These are phyloP conservation scores for Lethenteron reissneri DNA, from an alignment of 2,113 vertebrate species.

Conservation along the genomic window DNA sequence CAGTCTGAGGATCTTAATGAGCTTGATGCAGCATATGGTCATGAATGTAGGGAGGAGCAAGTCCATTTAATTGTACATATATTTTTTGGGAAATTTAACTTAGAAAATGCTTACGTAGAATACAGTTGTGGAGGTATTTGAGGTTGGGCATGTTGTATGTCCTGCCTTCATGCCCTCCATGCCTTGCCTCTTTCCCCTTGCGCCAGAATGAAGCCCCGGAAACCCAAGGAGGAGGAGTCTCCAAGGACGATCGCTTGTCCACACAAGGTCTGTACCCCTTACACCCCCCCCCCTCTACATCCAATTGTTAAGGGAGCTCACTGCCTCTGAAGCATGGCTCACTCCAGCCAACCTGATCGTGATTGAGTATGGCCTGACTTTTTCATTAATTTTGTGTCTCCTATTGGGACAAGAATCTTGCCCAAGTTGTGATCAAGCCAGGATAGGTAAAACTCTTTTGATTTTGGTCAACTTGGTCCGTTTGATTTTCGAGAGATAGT, in stretches of 20 bases:
- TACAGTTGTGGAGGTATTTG: too few relatives aligned
- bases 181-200: not conserved
- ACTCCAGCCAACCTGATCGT: too few relatives aligned
- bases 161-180: too few relatives aligned
- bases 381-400: constrained; percentile 15
- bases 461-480: too few relatives aligned
- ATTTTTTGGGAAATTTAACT: too few relatives aligned
- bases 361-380: not conserved
- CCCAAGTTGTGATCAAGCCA: constrained; percentile 13
- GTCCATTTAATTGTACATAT: too few relatives aligned
- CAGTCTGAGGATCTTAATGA: too few relatives aligned
- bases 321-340: constrained; percentile 10
- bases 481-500: too few relatives aligned
- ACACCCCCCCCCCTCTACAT: constrained; percentile 14
- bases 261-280: constrained; percentile 67
- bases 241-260: constrained; percentile 96
- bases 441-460: constrained; percentile 7
- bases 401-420: constrained; percentile 15
- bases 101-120: too few relatives aligned
- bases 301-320: constrained; percentile 10
- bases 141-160: too few relatives aligned
- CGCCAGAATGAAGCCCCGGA: constrained; percentile 93
- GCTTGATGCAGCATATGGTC: too few relatives aligned
- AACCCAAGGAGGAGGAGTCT: constrained; percentile 94
- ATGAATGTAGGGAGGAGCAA: too few relatives aligned